Conservation (phyloP, 1,140 invertebrate genomes). For the Luehdorfia chinensis region DNA sequence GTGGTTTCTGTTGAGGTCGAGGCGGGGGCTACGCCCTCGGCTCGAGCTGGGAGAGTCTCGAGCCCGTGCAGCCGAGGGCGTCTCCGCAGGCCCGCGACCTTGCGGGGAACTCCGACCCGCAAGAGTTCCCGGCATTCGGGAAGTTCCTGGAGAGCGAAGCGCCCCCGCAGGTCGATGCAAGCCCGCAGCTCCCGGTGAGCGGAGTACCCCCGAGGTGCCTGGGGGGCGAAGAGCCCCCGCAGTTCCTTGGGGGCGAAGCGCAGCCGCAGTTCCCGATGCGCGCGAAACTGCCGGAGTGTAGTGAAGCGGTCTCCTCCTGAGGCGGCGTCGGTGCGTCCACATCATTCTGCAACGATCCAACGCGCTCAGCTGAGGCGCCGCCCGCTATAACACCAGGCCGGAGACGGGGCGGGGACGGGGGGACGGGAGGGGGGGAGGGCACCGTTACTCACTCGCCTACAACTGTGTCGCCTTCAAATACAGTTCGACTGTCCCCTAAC, state of each 20-base stretch:
- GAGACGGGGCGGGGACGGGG: slow-evolving; percentile 18
- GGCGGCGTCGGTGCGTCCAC: slow-evolving; percentile 66
- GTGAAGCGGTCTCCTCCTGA: slow-evolving; percentile 5
- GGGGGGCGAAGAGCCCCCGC: no score
- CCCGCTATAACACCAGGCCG: slow-evolving; percentile 53
- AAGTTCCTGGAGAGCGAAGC: no score
- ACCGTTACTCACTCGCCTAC: slow-evolving; percentile 63
- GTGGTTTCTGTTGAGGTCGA: slow-evolving; percentile 18
- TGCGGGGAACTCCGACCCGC: slow-evolving; percentile 17
- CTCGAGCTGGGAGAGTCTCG: slow-evolving; percentile 20
- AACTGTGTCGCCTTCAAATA: slow-evolving; percentile 22
- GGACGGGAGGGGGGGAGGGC: slow-evolving; percentile 26
- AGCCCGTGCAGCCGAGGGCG: slow-evolving; percentile 27
- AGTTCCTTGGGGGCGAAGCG: slow-evolving; percentile 14
- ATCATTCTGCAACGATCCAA: slow-evolving; percentile 72
- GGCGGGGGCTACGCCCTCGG: slow-evolving; percentile 28
- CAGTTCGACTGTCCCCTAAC: slow-evolving; percentile 26
- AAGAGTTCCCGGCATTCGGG: slow-evolving; percentile 18
- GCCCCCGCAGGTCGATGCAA: slow-evolving; percentile 14
- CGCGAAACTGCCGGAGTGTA: slow-evolving; percentile 30
- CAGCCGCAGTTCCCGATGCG: slow-evolving; percentile 19
- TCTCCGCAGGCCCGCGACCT: slow-evolving; percentile 24
- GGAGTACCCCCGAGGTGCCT: slow-evolving; percentile 27
- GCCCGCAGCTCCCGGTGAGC: slow-evolving; percentile 21
- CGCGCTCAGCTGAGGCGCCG: slow-evolving; percentile 63